Percentiles rank a stretch among this genome's conserved stretches.
Conservation (phyloP, 2,888 invertebrate genomes). For the Calameuta pallipes region DNA sequence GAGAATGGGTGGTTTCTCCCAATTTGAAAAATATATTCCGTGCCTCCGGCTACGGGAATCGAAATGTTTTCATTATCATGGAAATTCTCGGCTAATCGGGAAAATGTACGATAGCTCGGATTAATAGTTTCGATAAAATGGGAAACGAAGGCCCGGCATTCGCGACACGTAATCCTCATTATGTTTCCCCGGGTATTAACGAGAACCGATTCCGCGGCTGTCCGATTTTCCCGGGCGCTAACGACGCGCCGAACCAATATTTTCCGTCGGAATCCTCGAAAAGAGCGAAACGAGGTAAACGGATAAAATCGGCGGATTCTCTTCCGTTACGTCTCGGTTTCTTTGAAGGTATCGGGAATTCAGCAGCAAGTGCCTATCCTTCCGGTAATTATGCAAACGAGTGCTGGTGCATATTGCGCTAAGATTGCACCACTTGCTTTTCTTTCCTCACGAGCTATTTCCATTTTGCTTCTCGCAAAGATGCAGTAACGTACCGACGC, state of each 20-base stretch:
- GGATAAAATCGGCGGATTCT: neutral
- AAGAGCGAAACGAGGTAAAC: conserved; percentile 4
- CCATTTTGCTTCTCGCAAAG: conserved; percentile 4
- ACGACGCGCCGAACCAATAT: neutral
- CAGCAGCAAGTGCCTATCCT: neutral
- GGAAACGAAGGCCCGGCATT: conserved; percentile 9
- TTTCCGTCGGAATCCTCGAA: conserved; percentile 3
- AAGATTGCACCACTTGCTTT: neutral
- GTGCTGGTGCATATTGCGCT: neutral
- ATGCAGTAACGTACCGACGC: neutral
- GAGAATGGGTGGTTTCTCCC: neutral
- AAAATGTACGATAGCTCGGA: conserved; percentile 21
- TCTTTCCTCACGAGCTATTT: neutral
- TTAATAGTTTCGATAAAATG: conserved; percentile 33
- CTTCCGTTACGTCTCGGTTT: neutral
- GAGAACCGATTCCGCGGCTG: conserved; percentile 19
- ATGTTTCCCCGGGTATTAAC: conserved; percentile 46
- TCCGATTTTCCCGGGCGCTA: neutral
- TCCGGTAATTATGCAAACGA: conserved; percentile 1
- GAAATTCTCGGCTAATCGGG: neutral
- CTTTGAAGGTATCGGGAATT: neutral
- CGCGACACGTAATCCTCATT: conserved; percentile 48
- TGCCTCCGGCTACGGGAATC: neutral
- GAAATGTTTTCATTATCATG: neutral
- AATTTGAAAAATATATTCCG: neutral